Conservation (phyloP, 2,113 vertebrate genomes). For the Erinaceus europaeus region DNA sequence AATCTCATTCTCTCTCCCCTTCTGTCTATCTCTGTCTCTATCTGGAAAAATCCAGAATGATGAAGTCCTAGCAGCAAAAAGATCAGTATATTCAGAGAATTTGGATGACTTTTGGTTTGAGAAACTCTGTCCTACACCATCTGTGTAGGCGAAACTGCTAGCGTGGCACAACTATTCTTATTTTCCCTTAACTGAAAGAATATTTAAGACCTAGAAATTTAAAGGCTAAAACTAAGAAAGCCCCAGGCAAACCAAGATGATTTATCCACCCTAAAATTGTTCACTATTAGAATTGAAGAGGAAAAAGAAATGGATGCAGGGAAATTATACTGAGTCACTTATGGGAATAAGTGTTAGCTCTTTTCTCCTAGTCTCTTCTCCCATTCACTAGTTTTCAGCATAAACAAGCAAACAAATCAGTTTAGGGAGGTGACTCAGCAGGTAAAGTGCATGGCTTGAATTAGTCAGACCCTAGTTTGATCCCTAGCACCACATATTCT, state of each 20-base stretch:
- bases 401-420: neutral
- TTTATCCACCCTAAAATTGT: neutral
- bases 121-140: neutral
- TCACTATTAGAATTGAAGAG: neutral
- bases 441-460: too few relatives aligned
- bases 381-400: neutral
- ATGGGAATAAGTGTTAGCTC: neutral
- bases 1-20: too few relatives aligned
- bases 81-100: neutral
- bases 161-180: neutral
- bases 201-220: neutral
- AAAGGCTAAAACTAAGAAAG: neutral
- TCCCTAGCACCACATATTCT: too few relatives aligned
- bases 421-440: too few relatives aligned
- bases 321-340: neutral
- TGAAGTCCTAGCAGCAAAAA: neutral
- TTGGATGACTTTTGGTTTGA: neutral
- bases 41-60: neutral
- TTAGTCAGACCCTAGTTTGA: too few relatives aligned
- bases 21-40: too few relatives aligned
- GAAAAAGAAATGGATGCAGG: neutral
- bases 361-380: neutral
- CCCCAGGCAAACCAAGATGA: neutral
- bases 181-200: neutral
- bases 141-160: constrained; percentile 22